phyloP scores from a whole-genome alignment of 2,797 vertebrate species.

The Oreortyx pictus region DNA sequence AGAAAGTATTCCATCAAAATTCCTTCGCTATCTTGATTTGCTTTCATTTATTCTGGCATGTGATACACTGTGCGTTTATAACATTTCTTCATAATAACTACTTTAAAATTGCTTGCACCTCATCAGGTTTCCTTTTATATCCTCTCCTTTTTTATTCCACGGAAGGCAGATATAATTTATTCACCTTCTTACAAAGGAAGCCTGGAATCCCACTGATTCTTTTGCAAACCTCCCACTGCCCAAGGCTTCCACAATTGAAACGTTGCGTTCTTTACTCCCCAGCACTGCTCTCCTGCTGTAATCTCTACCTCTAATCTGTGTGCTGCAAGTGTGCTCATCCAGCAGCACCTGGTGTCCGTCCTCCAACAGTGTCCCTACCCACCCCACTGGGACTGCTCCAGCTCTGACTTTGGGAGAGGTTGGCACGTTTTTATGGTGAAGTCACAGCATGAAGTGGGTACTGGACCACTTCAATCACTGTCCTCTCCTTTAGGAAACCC shows the following conservation, averaged over 20 bases:
- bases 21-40: conserved; percentile 10
- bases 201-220: neutral
- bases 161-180: conserved; percentile 27
- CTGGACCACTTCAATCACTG: neutral
- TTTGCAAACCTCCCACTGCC: neutral
- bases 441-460: fast-evolving
- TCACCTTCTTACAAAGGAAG: neutral
- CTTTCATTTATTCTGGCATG: conserved; percentile 7
- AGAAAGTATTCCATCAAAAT: conserved; percentile 42
- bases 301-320: neutral
- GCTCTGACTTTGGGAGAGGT: neutral
- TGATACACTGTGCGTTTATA: neutral
- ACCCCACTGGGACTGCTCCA: fast-evolving
- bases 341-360: neutral
- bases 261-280: neutral
- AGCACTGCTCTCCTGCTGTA: neutral
- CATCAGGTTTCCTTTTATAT: neutral
- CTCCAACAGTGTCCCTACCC: neutral
- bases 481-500: neutral
- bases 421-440: neutral
- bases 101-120: conserved; percentile 8
- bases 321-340: neutral
- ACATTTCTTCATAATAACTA: neutral
- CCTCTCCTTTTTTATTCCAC: neutral
- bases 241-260: neutral